A percentile compares a stretch with the other conserved stretches of the same genome.
phyloP scores from a whole-genome alignment of 2,113 vertebrate genomes.

The Paedocypris sp. region DNA sequence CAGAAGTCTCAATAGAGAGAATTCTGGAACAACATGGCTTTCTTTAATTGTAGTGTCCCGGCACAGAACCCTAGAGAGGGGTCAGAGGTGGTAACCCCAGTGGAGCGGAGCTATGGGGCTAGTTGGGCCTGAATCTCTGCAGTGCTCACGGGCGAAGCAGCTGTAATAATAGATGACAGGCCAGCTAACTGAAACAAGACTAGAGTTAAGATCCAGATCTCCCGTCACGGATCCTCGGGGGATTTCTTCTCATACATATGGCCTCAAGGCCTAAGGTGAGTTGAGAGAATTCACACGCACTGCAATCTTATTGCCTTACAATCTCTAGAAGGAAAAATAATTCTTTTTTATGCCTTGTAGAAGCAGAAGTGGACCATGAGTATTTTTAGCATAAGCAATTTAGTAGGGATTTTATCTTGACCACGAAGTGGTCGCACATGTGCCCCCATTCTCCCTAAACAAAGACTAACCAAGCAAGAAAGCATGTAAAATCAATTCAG shows the following conservation, averaged over 20 bases:
- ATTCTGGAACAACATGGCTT: conserved; percentile 52
- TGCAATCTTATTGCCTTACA: not conserved
- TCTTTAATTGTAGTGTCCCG: conserved; percentile 54
- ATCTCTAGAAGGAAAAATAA: not conserved
- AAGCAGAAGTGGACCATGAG: not conserved
- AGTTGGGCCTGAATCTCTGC: conserved; percentile 35
- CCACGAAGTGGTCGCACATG: not conserved
- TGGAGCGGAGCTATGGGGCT: conserved; percentile 41
- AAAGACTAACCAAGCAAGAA: too few relatives aligned
- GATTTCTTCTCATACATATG: conserved; percentile 47
- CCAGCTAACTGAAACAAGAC: conserved; percentile 40
- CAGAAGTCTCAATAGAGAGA: conserved; percentile 25
- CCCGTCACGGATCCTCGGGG: conserved; percentile 38
- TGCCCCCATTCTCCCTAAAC: not conserved
- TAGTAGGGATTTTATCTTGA: not conserved
- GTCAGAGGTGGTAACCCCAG: conserved; percentile 55
- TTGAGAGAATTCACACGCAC: not conserved
- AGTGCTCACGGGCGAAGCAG: conserved; percentile 56
- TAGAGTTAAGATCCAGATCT: conserved; percentile 31
- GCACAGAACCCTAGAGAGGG: conserved; percentile 53
- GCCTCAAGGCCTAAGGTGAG: not conserved
- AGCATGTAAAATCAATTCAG: too few relatives aligned
- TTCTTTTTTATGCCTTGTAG: not conserved
- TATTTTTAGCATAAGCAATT: not conserved
- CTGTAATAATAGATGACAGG: conserved; percentile 65